Evolutionary conservation across 2,888 invertebrate species (phyloP).

Genomic region (Mimas tiliae): DNA sequence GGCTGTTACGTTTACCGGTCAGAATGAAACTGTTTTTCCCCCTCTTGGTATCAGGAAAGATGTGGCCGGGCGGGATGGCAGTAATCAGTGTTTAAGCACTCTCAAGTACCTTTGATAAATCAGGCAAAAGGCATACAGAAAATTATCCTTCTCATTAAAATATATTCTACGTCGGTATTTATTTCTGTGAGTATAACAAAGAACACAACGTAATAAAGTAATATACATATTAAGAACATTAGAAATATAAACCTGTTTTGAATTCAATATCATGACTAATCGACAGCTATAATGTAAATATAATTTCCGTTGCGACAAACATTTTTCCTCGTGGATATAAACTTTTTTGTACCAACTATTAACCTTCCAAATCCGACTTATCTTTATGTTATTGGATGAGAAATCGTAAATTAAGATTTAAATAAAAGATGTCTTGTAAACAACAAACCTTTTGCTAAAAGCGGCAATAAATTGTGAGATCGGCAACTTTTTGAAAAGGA

Average conservation of each 20-base stretch:
- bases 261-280: conserved; percentile 24
- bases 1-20: too few relatives aligned
- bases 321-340: conserved; percentile 20
- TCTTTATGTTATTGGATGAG: conserved; percentile 68
- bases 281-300: conserved; percentile 21
- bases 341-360: conserved; percentile 22
- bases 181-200: background rate
- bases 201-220: conserved; percentile 11
- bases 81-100: too few relatives aligned
- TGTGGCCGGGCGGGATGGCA: too few relatives aligned
- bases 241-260: conserved; percentile 11
- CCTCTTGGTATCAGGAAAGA: too few relatives aligned
- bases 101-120: too few relatives aligned
- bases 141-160: too few relatives aligned
- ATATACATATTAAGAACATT: conserved; percentile 15
- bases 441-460: conserved; percentile 81
- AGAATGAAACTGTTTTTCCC: too few relatives aligned
- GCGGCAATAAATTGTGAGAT: conserved; percentile 72
- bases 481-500: conserved; percentile 47
- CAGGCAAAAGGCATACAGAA: too few relatives aligned
- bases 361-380: conserved; percentile 57
- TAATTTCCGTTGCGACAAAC: conserved; percentile 18
- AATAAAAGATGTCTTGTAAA: conserved; percentile 81
- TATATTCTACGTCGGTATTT: background rate
- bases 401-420: conserved; percentile 78